These are phyloP conservation scores for Distichodus sexfasciatus DNA, from an alignment of 2,797 vertebrate genomes.

Conservation along the genomic window DNA sequence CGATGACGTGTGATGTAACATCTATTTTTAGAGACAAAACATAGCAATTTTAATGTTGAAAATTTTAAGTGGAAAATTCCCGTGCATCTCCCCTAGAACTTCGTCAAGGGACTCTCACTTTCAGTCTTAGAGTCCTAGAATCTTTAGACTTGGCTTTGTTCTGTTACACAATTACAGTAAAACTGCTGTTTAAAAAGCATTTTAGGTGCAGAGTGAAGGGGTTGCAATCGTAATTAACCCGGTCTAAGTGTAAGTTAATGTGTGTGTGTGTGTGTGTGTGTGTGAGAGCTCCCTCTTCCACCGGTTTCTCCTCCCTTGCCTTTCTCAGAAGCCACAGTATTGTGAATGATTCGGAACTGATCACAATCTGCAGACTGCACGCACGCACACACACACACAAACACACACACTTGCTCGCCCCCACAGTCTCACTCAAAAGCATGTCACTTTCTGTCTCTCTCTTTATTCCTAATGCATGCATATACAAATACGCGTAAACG, in stretches of 20 bases:
- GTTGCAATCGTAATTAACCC: too few species aligned
- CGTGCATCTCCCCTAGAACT: too few species aligned
- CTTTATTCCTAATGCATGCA: not conserved
- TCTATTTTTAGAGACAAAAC: too few species aligned
- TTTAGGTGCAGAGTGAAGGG: too few species aligned
- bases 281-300: not conserved
- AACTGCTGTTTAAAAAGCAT: too few species aligned
- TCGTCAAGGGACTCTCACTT: too few species aligned
- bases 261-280: constrained; percentile 3
- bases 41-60: too few species aligned
- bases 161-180: too few species aligned
- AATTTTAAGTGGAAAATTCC: too few species aligned
- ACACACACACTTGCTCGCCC: not conserved
- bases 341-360: not conserved
- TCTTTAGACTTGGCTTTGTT: too few species aligned
- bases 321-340: not conserved
- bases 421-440: constrained; percentile 15
- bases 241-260: not conserved
- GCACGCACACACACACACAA: not conserved
- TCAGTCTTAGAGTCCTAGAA: too few species aligned
- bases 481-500: not conserved
- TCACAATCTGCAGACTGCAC: not conserved
- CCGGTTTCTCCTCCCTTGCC: not conserved
- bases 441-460: constrained; percentile 17
- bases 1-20: too few species aligned